Conservation (phyloP, 2,797 vertebrate genomes). For the Neosalanx taihuensis region DNA sequence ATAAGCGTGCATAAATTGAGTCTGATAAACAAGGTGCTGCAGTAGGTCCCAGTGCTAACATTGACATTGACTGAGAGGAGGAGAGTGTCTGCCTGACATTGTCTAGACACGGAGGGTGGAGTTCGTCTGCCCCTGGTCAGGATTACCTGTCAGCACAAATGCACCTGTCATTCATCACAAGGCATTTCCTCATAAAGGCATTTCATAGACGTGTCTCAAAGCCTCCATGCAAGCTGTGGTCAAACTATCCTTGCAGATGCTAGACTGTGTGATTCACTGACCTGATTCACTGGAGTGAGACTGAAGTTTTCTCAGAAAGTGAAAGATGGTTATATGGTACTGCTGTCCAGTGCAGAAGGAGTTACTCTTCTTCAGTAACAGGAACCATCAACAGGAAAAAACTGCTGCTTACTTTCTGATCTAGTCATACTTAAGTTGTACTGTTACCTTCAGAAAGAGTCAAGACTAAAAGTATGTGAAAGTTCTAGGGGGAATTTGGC, state of each 20-base stretch:
- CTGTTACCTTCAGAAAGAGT: neutral
- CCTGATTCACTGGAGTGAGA: neutral
- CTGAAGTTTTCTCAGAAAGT: neutral
- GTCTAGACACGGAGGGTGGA: constrained; percentile 56
- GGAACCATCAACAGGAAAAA: neutral
- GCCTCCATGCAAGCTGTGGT: neutral
- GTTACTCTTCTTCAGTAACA: neutral
- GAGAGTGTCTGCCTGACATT: constrained; percentile 37
- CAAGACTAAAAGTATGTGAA: neutral
- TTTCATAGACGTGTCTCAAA: neutral
- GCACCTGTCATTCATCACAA: constrained; percentile 48
- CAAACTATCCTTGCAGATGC: neutral
- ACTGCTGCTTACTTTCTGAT: neutral
- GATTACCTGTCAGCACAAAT: constrained; percentile 56
- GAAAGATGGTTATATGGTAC: neutral
- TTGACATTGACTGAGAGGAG: constrained; percentile 28
- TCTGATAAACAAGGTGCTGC: constrained; percentile 27
- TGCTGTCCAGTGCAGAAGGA: neutral
- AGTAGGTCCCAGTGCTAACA: constrained; percentile 36
- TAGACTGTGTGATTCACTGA: neutral
- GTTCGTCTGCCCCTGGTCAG: constrained; percentile 45
- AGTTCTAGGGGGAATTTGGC: constrained; percentile 36
- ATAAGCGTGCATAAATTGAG: constrained; percentile 22
- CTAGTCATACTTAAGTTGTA: neutral
- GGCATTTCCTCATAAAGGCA: constrained; percentile 3